Evolutionary conservation across 2,888 invertebrate genomes (phyloP), one percentile per base, ranked within the genome.

Genomic region (Abrostola triplasia): DNA sequence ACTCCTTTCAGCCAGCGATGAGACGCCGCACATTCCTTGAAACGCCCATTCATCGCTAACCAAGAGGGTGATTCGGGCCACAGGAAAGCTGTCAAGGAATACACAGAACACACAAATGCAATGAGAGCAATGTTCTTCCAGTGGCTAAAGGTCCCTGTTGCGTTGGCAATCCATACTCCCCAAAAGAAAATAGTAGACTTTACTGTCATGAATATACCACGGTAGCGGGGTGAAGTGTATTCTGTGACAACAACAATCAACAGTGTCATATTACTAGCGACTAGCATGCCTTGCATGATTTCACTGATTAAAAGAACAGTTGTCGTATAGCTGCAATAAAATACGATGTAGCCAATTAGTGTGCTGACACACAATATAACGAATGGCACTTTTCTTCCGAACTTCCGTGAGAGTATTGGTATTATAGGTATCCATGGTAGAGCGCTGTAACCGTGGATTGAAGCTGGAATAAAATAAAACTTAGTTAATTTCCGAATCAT

Each of bases 51-150:
- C 69, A 86, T 83, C 8, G 88, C 89, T 7, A 89, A 73, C 89
- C 89, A 90, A 41, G 84, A 83, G 0, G 88, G 89, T 5, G 88
- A 88, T 62, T 88, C 88, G 0, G 88, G 87, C 87, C 86, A 82
- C 37, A 76, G 76, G n/a, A 83, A 56, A 35, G 84, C 77, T 11
- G 84, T 82, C 11, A 85, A 55, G 11, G 84, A 79, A 52, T 76
- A 85, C 11, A 60, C 48, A 47, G 80, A 80, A 41, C 76, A 82
- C 1, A 62, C 42, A 24, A 84, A 84, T 24, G 84, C 82, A n/a
- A 81, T 36, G 24, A 83, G 36, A 6, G 79, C 76, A 40, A 86
- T 86, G 37, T 79, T 74, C 40, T 76, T 86, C 86, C 86, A 86
- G 44, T 82, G 68, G 12, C 72, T 77, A 52, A 82, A 84, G 1